Evolutionary conservation across 2,888 invertebrate species (phyloP), one percentile per base, ranked within the genome.

Genomic region (Selenia dentaria): DNA sequence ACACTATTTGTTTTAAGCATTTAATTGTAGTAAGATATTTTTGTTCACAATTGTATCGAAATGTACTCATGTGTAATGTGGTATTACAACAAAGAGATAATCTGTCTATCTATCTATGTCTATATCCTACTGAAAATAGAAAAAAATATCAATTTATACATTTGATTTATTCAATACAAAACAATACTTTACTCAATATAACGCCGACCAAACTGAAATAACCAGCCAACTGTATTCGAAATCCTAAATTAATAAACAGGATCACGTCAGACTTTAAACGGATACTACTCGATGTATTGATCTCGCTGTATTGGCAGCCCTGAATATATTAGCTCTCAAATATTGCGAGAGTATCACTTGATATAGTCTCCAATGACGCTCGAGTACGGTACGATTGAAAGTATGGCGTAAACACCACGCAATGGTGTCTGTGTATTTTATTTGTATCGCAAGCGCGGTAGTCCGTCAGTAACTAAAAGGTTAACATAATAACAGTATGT

Each of bases 231-330:
- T 8, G 16, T 24, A 16, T 38, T 13, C 33, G 16, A 45, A 42
- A 43, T 45, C 13, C 45, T 34, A 44, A 50, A 50, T 48, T 53
- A 53, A 35, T 48, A 51, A 53, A 56, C 50, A 38, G 37, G 32
- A 51, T 53, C 37, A 42, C 32, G 47, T 25, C 43, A 32, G 29
- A 33, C 37, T 42, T 42, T 39, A 35, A 45, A 43, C 36, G 27
- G 41, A 47, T 22, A 45, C 34, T 34, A 29, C 34, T 40, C 40
- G 40, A 24, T 33, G 34, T 45, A 43, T 45, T 40, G 43, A 44
- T 44, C 29, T 44, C 35, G 34, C n/a, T 48, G 33, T 39, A 45
- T 18, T 36, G 45, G 39, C 52, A 51, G 39, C 29, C 32, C 32
- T 32, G 27, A 43, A 46, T 42, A 37, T 35, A 42, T 37, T 25